Conservation (phyloP, 30 jellyfish, hydroid and myxozoan species). For the Haliclystus octoradiatus region DNA sequence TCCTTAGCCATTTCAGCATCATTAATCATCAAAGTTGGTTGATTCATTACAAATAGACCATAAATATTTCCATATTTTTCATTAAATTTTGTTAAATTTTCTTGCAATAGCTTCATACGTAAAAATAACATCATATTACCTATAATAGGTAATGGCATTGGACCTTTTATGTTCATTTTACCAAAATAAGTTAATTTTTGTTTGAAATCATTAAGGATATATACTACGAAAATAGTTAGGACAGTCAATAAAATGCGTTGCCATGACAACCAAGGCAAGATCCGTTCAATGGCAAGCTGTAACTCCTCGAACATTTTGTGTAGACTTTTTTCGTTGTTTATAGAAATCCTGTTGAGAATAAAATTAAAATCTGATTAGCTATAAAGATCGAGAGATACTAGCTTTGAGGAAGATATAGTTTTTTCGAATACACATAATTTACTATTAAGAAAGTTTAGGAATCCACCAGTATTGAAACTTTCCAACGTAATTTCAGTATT, state of each 20-base stretch:
- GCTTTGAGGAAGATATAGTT: too few species aligned
- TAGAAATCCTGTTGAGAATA: too few species aligned
- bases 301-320: too few species aligned
- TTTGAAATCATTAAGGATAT: not conserved
- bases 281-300: too few species aligned
- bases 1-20: not conserved
- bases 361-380: too few species aligned
- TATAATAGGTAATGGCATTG: not conserved
- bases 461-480: too few species aligned
- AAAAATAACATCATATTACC: not conserved
- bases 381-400: too few species aligned
- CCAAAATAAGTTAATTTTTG: not conserved
- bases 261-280: slow-evolving; percentile 1
- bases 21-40: not conserved
- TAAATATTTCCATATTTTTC: not conserved
- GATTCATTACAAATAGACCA: not conserved
- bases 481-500: too few species aligned
- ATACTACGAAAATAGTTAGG: not conserved
- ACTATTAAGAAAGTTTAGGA: too few species aligned
- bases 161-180: not conserved
- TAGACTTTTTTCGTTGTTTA: too few species aligned
- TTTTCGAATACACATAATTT: too few species aligned
- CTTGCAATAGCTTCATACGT: not conserved
- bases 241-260: not conserved
- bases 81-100: too few species aligned